phyloP scores from a whole-genome alignment of 1,140 invertebrate species.

The Anoplolepis gracilipes region DNA sequence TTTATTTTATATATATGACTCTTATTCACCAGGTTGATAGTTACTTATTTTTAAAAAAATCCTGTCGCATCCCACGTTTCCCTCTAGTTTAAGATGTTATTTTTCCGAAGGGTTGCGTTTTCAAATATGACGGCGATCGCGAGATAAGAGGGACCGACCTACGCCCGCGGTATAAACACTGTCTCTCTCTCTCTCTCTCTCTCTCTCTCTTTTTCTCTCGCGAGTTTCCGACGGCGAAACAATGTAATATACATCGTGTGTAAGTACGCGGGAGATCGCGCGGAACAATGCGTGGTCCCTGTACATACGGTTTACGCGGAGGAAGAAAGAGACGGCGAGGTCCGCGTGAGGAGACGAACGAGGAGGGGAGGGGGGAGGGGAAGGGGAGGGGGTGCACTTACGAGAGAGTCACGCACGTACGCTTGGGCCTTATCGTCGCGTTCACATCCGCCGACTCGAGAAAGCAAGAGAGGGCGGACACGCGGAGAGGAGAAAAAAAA shows the following conservation, averaged over 20 bases:
- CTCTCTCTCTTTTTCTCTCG: background rate
- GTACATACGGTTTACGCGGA: conserved; percentile 3
- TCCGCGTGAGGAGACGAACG: conserved; percentile 17
- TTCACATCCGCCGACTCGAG: conserved; percentile 81
- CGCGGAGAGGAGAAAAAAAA: conserved; percentile 64
- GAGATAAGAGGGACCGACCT: conserved; percentile 28
- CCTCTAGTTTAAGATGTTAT: conserved; percentile 7
- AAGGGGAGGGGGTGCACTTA: conserved; percentile 21
- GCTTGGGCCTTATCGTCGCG: conserved; percentile 79
- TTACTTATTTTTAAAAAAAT: too few species aligned
- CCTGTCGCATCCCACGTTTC: background rate
- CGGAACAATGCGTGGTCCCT: conserved; percentile 66
- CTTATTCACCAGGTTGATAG: too few species aligned
- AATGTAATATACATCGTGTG: conserved; percentile 73
- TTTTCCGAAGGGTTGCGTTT: conserved; percentile 5
- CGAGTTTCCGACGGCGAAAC: conserved; percentile 65
- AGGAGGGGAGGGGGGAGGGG: background rate
- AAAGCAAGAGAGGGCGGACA: conserved; percentile 74
- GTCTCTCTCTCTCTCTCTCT: background rate
- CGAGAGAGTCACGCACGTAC: conserved; percentile 80
- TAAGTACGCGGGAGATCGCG: conserved; percentile 73
- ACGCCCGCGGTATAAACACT: conserved; percentile 46
- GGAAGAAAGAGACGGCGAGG: conserved; percentile 64
- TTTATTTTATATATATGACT: too few species aligned
- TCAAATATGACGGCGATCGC: conserved; percentile 29